phyloP scores from a whole-genome alignment of 2,797 vertebrate species.

The Decapterus maruadsi region DNA sequence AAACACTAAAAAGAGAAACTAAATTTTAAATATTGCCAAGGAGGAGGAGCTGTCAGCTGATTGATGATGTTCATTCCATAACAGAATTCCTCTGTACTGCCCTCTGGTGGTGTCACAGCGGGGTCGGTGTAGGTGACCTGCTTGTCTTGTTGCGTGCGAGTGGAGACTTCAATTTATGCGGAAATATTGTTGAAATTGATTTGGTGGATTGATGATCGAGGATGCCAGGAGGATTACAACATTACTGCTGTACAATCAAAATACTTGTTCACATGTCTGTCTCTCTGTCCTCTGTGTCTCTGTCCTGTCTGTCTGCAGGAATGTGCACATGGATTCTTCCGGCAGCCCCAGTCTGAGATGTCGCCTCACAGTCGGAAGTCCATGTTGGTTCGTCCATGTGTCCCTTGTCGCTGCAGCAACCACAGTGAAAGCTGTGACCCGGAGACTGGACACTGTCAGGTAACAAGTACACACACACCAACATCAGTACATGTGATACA shows the following conservation, averaged over 20 bases:
- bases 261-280: neutral
- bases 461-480: constrained; percentile 50
- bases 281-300: neutral
- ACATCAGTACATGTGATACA: no score
- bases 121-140: no score
- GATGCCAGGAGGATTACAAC: neutral
- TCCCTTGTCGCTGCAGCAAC: constrained; percentile 91
- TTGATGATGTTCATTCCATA: no score
- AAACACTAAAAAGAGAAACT: no score
- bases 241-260: neutral
- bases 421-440: constrained; percentile 90
- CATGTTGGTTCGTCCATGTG: constrained; percentile 82
- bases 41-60: no score
- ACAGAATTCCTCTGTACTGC: no score
- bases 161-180: no score
- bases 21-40: no score
- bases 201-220: no score
- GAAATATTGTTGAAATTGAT: no score
- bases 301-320: constrained; percentile 77
- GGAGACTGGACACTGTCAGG: constrained; percentile 92
- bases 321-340: constrained; percentile 90
- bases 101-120: no score
- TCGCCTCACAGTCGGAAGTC: constrained; percentile 46
- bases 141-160: no score
- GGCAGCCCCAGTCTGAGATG: constrained; percentile 77